Percentiles rank a stretch among this genome's conserved stretches.
phyloP scores from a whole-genome alignment of 2,888 invertebrate species.

The Buathra laborator region DNA sequence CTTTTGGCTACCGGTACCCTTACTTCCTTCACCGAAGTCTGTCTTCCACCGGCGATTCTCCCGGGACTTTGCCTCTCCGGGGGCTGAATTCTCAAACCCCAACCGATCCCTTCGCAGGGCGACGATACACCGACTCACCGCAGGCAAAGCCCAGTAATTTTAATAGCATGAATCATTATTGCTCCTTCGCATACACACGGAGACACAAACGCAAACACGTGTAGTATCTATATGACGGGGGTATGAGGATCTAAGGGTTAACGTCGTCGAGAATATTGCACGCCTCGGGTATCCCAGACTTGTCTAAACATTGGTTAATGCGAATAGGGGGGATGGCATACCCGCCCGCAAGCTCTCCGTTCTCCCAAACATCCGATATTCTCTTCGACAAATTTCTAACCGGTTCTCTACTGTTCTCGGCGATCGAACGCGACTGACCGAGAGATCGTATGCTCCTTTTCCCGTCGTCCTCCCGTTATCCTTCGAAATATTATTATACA shows the following conservation, averaged over 20 bases:
- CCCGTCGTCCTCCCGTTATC: slow-evolving; percentile 1
- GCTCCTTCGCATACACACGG: background rate
- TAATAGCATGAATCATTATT: slow-evolving; percentile 35
- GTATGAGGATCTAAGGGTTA: background rate
- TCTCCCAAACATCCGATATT: slow-evolving; percentile 47
- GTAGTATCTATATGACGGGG: background rate
- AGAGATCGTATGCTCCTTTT: background rate
- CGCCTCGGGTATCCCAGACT: slow-evolving; percentile 42
- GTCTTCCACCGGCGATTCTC: slow-evolving; percentile 28
- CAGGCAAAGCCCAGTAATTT: slow-evolving; percentile 30
- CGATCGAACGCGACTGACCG: slow-evolving; percentile 24
- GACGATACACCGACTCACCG: slow-evolving; percentile 16
- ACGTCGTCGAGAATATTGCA: slow-evolving; percentile 35
- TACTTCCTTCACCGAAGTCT: background rate
- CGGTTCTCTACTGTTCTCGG: background rate
- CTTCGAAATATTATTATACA: slow-evolving; percentile 26
- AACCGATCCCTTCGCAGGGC: slow-evolving; percentile 15
- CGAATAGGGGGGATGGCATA: slow-evolving; percentile 9
- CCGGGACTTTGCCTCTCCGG: slow-evolving; percentile 17
- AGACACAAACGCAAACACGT: background rate
- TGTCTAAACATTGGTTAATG: slow-evolving; percentile 60
- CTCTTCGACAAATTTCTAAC: slow-evolving; percentile 39
- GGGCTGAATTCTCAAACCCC: slow-evolving; percentile 6
- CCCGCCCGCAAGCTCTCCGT: slow-evolving; percentile 27
- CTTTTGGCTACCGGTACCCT: slow-evolving; percentile 6